Conservation (phyloP, 1,140 invertebrate genomes). For the Procambarus virginalis region DNA sequence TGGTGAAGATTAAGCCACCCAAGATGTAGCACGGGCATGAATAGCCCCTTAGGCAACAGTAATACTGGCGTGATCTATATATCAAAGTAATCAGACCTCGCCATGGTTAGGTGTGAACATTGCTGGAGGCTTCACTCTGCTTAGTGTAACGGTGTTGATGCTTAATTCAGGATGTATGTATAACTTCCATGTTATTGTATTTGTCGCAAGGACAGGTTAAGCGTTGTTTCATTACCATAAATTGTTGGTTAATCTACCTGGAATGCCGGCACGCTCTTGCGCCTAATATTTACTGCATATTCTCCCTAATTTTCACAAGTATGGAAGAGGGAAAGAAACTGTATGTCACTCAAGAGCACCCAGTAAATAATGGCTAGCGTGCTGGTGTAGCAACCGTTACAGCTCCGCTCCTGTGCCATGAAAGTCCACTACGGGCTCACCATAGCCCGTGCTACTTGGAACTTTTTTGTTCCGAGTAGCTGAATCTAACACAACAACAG, state of each 20-base stretch:
- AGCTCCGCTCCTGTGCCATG: too few relatives aligned
- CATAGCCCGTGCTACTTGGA: too few relatives aligned
- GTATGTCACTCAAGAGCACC: background rate
- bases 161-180: background rate
- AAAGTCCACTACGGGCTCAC: too few relatives aligned
- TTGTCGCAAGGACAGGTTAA: background rate
- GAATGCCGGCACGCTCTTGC: background rate
- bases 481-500: too few relatives aligned
- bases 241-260: background rate
- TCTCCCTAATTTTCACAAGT: background rate
- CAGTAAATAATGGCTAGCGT: too few relatives aligned
- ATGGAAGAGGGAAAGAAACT: background rate
- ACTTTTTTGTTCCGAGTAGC: too few relatives aligned
- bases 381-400: too few relatives aligned
- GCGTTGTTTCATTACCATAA: background rate
- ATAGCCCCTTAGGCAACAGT: background rate
- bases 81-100: background rate
- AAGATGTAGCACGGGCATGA: too few relatives aligned
- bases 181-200: background rate
- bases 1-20: too few relatives aligned
- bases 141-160: background rate
- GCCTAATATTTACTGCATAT: background rate
- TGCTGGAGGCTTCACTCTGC: background rate
- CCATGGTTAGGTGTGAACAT: background rate
- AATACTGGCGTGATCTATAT: background rate